Evolutionary conservation across 2,888 invertebrate genomes (phyloP).

Genomic region (Agelastica alni): DNA sequence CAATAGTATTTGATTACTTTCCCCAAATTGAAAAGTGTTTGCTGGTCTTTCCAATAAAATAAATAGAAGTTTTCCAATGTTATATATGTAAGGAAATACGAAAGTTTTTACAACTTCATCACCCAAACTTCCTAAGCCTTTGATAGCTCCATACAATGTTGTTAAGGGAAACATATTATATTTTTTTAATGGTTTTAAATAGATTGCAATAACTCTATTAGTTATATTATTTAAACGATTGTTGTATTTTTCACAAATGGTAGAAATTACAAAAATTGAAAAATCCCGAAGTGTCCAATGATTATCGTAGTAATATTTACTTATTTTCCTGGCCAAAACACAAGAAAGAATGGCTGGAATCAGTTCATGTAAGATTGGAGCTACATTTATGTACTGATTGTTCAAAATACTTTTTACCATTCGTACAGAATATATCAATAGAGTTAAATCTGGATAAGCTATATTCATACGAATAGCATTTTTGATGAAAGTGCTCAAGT

Average conservation of each 20-base stretch:
- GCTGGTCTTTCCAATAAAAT: conserved; percentile 38
- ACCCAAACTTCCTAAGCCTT: conserved; percentile 44
- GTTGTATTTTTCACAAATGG: conserved; percentile 41
- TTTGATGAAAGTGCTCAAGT: conserved; percentile 44
- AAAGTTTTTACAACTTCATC: conserved; percentile 41
- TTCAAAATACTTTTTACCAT: conserved; percentile 45
- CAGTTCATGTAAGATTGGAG: conserved; percentile 41
- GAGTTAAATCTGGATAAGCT: conserved; percentile 43
- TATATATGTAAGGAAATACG: conserved; percentile 40
- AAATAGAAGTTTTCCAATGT: conserved; percentile 40
- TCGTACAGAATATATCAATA: conserved; percentile 45
- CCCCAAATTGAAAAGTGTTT: conserved; percentile 31
- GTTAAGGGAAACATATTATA: conserved; percentile 38
- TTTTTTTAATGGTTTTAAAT: conserved; percentile 39
- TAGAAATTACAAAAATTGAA: conserved; percentile 42
- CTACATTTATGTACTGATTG: conserved; percentile 40
- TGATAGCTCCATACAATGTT: conserved; percentile 46
- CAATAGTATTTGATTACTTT: conserved; percentile 39
- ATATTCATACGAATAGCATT: conserved; percentile 44
- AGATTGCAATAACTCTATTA: conserved; percentile 42
- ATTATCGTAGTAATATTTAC: conserved; percentile 47
- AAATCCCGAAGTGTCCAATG: conserved; percentile 49
- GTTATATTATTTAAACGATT: conserved; percentile 44
- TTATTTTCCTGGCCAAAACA: conserved; percentile 42
- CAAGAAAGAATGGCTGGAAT: conserved; percentile 46